Percentiles rank a stretch among this genome's conserved stretches.
Conservation (phyloP, 37 sponge, comb jelly and placozoan species). For the Aplysina aerophoba region DNA sequence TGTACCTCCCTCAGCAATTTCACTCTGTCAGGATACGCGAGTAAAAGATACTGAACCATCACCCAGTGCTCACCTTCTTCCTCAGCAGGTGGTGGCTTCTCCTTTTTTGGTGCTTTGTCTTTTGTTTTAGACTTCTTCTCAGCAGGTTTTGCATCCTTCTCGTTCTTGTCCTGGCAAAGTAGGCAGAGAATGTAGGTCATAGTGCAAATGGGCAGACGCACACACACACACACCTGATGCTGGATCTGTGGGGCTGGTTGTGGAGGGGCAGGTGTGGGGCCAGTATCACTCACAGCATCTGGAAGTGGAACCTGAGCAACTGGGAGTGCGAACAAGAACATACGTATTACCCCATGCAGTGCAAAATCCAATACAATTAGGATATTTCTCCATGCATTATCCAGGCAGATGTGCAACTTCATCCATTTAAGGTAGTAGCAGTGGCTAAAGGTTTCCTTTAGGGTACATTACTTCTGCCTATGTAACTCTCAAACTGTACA, state of each 20-base stretch:
- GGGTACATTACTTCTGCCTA: too few relatives aligned
- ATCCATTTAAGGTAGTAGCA: too few relatives aligned
- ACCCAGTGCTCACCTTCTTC: background rate
- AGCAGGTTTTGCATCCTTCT: conserved; percentile 26
- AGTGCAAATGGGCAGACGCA: background rate
- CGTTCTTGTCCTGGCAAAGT: background rate
- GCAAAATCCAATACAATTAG: too few relatives aligned
- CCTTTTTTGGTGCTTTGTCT: conserved; percentile 29
- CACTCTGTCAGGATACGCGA: background rate
- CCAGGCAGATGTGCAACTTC: too few relatives aligned
- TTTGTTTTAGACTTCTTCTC: conserved; percentile 14
- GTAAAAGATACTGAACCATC: background rate
- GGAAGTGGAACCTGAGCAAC: conserved; percentile 42
- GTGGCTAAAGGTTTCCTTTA: too few relatives aligned
- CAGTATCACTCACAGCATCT: too few relatives aligned
- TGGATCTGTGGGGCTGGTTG: background rate
- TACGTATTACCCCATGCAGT: background rate
- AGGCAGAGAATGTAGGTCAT: background rate
- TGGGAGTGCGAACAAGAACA: background rate
- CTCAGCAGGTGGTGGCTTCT: conserved; percentile 21
- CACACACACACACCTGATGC: background rate
- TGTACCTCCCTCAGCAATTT: too few relatives aligned
- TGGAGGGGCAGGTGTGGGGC: background rate
- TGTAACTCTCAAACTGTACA: too few relatives aligned
- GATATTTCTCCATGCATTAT: too few relatives aligned